Percentiles rank a stretch among this genome's conserved stretches.
These are phyloP conservation scores for Echeneis naucrates DNA, from an alignment of 2,797 vertebrate genomes.

Conservation along the genomic window DNA sequence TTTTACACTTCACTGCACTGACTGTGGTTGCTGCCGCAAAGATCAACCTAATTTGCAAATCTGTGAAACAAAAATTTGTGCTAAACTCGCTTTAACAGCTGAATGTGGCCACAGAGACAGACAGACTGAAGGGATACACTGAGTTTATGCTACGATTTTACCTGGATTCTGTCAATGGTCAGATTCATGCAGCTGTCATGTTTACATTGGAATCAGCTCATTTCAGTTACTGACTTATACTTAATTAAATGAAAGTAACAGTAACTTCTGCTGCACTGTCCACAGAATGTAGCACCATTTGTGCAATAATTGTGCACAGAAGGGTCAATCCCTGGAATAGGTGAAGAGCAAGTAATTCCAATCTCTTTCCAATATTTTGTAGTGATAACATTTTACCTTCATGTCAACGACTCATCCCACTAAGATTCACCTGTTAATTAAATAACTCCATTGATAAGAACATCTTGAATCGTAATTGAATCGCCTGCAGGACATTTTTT, in stretches of 20 bases:
- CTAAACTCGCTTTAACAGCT: not conserved
- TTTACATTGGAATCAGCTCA: slow-evolving; percentile 20
- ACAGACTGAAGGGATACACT: slow-evolving; percentile 2
- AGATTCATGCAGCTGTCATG: slow-evolving; percentile 18
- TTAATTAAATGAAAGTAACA: slow-evolving; percentile 19
- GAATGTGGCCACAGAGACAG: not conserved
- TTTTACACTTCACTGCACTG: not conserved
- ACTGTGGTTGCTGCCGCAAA: not conserved
- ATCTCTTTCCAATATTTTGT: not conserved
- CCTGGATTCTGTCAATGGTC: slow-evolving; percentile 17
- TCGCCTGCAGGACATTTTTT: not conserved
- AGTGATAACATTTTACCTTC: not conserved
- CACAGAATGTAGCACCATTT: not conserved
- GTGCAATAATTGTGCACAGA: not conserved
- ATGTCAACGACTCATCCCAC: not conserved
- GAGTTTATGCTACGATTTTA: slow-evolving; percentile 16
- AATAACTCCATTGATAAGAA: not conserved
- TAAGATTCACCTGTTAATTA: not conserved
- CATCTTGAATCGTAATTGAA: not conserved
- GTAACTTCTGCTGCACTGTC: not conserved
- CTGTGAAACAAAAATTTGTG: not conserved
- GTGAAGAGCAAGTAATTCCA: not conserved
- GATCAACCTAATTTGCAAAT: not conserved
- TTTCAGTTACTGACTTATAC: slow-evolving; percentile 7
- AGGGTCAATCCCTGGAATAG: slow-evolving; percentile 6